Conservation (phyloP, 2,797 vertebrate species). For the Siniperca scherzeri region DNA sequence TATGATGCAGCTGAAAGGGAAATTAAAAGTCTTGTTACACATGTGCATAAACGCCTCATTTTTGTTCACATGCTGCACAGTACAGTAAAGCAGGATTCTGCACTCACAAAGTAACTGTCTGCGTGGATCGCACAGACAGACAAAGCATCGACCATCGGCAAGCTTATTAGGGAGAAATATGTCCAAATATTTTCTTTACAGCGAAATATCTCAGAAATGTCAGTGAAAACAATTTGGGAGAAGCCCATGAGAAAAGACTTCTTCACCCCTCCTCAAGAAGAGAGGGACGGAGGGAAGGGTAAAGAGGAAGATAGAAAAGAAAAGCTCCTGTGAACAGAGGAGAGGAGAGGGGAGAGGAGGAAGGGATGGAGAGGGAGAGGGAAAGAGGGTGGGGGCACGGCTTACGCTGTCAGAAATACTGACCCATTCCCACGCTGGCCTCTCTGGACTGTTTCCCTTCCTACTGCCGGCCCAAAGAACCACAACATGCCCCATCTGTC, state of each 20-base stretch:
- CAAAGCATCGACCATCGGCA: constrained; percentile 56
- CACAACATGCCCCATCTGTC: constrained; percentile 58
- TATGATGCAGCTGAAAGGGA: constrained; percentile 39
- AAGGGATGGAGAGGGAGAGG: constrained; percentile 34
- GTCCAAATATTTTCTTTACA: constrained; percentile 83
- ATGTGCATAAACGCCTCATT: not conserved
- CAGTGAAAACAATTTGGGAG: constrained; percentile 81
- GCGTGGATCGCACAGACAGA: constrained; percentile 20
- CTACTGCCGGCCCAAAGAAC: constrained; percentile 64
- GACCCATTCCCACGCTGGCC: constrained; percentile 87
- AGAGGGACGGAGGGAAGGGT: constrained; percentile 45
- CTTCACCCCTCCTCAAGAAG: constrained; percentile 68
- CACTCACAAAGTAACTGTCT: constrained; percentile 26
- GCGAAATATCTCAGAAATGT: constrained; percentile 87
- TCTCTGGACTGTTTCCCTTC: constrained; percentile 73
- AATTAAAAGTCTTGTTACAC: constrained; percentile 7
- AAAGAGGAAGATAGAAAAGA: constrained; percentile 45
- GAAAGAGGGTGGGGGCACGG: constrained; percentile 65
- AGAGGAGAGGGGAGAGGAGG: constrained; percentile 47
- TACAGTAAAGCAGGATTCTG: constrained; percentile 35
- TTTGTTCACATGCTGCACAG: not conserved
- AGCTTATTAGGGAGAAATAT: constrained; percentile 74
- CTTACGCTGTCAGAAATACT: constrained; percentile 78
- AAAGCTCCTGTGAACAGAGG: constrained; percentile 60
- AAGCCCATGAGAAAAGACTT: constrained; percentile 81